Evolutionary conservation across 2,113 vertebrate species (phyloP), one percentile per base, ranked within the genome.

Genomic region (Craseonycteris thonglongyai): DNA sequence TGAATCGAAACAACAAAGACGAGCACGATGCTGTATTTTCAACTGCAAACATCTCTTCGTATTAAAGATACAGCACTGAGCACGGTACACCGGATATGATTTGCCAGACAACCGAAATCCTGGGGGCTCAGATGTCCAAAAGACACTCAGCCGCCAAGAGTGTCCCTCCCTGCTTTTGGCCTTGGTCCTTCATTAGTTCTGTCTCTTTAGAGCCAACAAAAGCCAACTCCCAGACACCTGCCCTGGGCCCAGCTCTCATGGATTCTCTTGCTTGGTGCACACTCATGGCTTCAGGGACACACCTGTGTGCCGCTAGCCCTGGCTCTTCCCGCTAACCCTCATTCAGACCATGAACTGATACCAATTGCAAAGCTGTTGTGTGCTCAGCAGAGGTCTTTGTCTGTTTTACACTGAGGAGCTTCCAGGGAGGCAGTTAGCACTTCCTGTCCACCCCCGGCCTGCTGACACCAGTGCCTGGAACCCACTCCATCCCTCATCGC

Each of bases 1-100:
- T 99, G 98, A 66, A 98, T 97, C 74, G 1, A 95, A 87, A 95
- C n/a, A 96, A 94, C 54, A 96, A 59, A 54, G 80, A 22, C 5
- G 9, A n/a, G n/a, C 3, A 13, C 6, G 47, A 42, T 11, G 12
- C 18, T 47, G 10, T 6, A 66, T 38, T 42, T 91, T 82, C 68
- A 93, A 63, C 49, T 13, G 6, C 24, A 78, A 40, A 68, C 15
- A 75, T 11, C 18, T 59, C 13, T 38, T 79, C n/a, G 26, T 30
- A 6, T 42, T 47, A 80, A 74, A 63, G 65, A 76, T 19, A 40
- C 15, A 7, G 7, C 24, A 54, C 0, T 68, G 8, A 75, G 13
- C 11, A 2, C 3, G 68, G 28, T 40, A 69, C 86, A 38, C 14
- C 6, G 22, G 33, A 2, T 14, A 12, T 12, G 42, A 81, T 13